These are phyloP conservation scores for Dolichomitus sp. DNA, from an alignment of 2,888 invertebrate genomes.

Conservation along the genomic window DNA sequence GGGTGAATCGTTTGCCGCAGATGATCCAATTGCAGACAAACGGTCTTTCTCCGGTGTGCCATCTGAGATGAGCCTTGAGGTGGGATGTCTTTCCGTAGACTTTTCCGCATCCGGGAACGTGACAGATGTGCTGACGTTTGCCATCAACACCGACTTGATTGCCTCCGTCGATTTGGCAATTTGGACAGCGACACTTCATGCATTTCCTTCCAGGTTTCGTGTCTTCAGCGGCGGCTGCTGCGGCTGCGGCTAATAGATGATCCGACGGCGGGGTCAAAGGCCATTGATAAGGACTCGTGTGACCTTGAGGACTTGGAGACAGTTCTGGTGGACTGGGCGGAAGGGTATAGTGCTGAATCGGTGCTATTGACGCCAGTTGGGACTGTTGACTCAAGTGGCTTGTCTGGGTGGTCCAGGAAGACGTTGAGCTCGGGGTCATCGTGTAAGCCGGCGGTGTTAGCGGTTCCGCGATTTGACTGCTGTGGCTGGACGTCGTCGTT, in stretches of 20 bases:
- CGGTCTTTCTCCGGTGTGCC: slow-evolving; percentile 97
- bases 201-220: slow-evolving; percentile 88
- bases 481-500: slow-evolving; percentile 70
- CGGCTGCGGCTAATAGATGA: slow-evolving; percentile 60
- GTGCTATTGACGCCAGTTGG: slow-evolving; percentile 67
- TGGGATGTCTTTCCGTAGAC: slow-evolving; percentile 98
- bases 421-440: slow-evolving; percentile 67
- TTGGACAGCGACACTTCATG: slow-evolving; percentile 93
- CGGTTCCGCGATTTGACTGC: slow-evolving; percentile 75
- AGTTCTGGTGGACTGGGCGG: slow-evolving; percentile 78
- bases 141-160: slow-evolving; percentile 92
- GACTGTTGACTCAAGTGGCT: slow-evolving; percentile 55
- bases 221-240: slow-evolving; percentile 65
- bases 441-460: slow-evolving; percentile 76
- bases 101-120: slow-evolving; percentile 94
- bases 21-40: slow-evolving; percentile 96
- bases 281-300: slow-evolving; percentile 77
- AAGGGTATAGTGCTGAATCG: slow-evolving; percentile 77
- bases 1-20: slow-evolving; percentile 96
- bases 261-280: slow-evolving; percentile 77
- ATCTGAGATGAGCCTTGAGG: slow-evolving; percentile 95
- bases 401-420: slow-evolving; percentile 62
- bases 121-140: slow-evolving; percentile 94
- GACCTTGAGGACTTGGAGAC: slow-evolving; percentile 75
- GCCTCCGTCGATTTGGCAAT: slow-evolving; percentile 92